Percentiles rank a stretch among this genome's conserved stretches.
phyloP scores from a whole-genome alignment of 1,140 invertebrate species.

The Leucophenga varia region DNA sequence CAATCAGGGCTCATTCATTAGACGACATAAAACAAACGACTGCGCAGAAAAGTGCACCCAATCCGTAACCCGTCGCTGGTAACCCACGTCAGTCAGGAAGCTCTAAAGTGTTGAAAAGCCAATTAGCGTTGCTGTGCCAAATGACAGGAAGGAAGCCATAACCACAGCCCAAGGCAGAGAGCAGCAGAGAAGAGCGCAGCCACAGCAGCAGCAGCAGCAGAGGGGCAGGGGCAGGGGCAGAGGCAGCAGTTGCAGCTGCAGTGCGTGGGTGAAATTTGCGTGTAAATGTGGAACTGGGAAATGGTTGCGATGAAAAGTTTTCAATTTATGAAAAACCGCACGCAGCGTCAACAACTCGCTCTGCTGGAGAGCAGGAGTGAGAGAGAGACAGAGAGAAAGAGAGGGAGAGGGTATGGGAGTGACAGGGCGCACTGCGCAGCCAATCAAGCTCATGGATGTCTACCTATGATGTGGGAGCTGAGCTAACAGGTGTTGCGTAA shows the following conservation, averaged over 20 bases:
- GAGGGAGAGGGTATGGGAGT: too few species aligned
- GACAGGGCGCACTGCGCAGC: too few species aligned
- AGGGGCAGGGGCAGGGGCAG: conserved; percentile 1
- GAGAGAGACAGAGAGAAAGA: background rate
- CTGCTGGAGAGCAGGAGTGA: background rate
- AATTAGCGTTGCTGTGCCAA: conserved; percentile 38
- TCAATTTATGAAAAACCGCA: conserved; percentile 37
- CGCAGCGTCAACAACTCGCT: conserved; percentile 19
- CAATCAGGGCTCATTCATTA: conserved; percentile 43
- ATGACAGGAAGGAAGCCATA: conserved; percentile 48
- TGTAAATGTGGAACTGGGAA: conserved; percentile 33
- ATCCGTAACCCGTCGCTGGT: too few species aligned
- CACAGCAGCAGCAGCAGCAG: conserved; percentile 6
- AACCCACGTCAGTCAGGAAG: conserved; percentile 32
- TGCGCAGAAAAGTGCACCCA: too few species aligned
- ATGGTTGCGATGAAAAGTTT: conserved; percentile 31
- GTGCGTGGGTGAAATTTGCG: conserved; percentile 19
- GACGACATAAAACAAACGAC: conserved; percentile 24
- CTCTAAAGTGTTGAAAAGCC: conserved; percentile 49
- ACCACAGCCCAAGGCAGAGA: conserved; percentile 22
- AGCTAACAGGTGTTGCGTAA: conserved; percentile 46
- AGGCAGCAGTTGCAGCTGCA: conserved; percentile 5
- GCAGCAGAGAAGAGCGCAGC: too few species aligned
- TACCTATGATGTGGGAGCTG: too few species aligned
- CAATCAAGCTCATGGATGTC: too few species aligned